Percentiles rank a stretch among this genome's conserved stretches.
phyloP scores from a whole-genome alignment of 2,888 invertebrate species.

The Villa cingulata region DNA sequence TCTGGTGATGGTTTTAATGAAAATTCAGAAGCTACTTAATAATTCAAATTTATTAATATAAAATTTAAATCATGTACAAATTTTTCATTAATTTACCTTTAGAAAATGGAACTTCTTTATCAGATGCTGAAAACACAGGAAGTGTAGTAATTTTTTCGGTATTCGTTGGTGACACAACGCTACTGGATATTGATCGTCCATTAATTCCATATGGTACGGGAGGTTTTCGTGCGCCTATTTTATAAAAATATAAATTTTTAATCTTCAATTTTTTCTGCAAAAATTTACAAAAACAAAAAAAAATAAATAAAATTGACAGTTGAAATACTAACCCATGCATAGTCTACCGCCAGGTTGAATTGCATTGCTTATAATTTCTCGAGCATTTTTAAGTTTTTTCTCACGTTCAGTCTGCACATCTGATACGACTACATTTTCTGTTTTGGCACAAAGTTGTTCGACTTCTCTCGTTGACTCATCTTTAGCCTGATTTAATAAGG shows the following conservation, averaged over 20 bases:
- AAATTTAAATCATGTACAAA: no score
- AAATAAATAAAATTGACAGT: no score
- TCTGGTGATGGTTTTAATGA: neutral
- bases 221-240: conserved; percentile 43
- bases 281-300: neutral
- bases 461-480: conserved; percentile 31
- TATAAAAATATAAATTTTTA: conserved; percentile 6
- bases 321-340: conserved; percentile 18
- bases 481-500: conserved; percentile 41
- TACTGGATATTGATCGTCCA: conserved; percentile 46
- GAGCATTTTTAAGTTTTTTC: conserved; percentile 49
- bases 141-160: conserved; percentile 8
- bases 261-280: neutral
- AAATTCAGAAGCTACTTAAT: neutral
- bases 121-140: neutral
- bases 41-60: no score
- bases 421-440: conserved; percentile 30
- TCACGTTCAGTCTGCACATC: conserved; percentile 36
- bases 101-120: neutral
- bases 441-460: conserved; percentile 34
- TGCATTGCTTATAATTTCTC: conserved; percentile 58
- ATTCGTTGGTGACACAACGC: conserved; percentile 25
- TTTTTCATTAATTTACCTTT: no score
- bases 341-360: conserved; percentile 38
- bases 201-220: conserved; percentile 48